phyloP scores from a whole-genome alignment of 2,113 vertebrate species.

The Pantherophis guttatus region DNA sequence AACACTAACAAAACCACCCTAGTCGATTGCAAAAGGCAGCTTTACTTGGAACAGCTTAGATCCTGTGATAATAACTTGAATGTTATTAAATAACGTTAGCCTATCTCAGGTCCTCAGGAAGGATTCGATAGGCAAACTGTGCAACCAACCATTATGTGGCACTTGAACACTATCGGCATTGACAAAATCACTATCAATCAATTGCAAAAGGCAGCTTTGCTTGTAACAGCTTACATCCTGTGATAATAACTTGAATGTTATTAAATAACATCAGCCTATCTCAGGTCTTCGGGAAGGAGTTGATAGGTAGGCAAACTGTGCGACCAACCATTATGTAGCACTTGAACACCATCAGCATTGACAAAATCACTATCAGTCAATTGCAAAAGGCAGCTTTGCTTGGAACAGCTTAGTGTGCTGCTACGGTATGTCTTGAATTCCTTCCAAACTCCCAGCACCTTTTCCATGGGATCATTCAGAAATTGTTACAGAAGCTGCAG shows the following conservation, averaged over 20 bases:
- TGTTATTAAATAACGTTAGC: not conserved
- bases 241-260: not conserved
- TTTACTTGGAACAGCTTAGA: not conserved
- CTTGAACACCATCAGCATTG: not conserved
- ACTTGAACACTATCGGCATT: not conserved
- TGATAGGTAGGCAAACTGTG: not conserved
- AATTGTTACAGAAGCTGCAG: not conserved
- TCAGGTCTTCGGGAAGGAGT: not conserved
- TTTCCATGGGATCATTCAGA: not conserved
- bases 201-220: not conserved
- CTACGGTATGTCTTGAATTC: not conserved
- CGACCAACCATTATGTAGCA: not conserved
- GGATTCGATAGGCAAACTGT: not conserved
- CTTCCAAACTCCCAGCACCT: not conserved
- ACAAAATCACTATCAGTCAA: not conserved
- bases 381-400: not conserved
- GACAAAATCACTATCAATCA: not conserved
- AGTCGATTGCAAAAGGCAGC: not conserved
- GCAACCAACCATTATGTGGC: not conserved
- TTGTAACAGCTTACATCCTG: not conserved
- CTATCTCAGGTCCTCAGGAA: not conserved
- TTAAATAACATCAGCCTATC: not conserved
- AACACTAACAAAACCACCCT: too few species aligned
- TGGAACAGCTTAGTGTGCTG: not conserved
- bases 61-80: not conserved